These are phyloP conservation scores for Poeciliopsis retropinna DNA, from an alignment of 2,113 vertebrate genomes.

Conservation along the genomic window DNA sequence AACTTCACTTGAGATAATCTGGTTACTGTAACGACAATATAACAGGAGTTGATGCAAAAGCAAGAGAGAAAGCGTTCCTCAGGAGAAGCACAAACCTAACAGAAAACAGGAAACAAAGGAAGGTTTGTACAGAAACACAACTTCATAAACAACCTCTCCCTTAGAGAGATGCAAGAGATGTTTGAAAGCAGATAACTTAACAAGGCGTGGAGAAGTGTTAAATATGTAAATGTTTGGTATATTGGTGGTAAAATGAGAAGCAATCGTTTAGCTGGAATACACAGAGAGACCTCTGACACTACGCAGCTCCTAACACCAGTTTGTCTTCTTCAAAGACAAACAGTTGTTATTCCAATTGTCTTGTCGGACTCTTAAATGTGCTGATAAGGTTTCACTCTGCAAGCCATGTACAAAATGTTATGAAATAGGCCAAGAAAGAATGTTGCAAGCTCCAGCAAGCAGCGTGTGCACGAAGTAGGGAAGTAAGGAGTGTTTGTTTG, in stretches of 20 bases:
- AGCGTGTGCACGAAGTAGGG: conserved; percentile 63
- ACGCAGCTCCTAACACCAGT: not conserved
- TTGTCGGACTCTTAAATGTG: not conserved
- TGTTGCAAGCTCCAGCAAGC: conserved; percentile 79
- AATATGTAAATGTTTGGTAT: conserved; percentile 28
- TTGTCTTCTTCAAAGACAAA: not conserved
- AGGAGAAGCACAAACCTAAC: not conserved
- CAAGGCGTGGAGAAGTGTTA: conserved; percentile 26
- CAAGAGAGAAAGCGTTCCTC: not conserved
- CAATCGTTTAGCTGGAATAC: conserved; percentile 65
- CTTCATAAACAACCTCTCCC: not conserved
- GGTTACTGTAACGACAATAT: not conserved
- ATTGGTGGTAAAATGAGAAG: conserved; percentile 29
- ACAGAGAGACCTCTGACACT: conserved; percentile 72
- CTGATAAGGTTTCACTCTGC: conserved; percentile 51
- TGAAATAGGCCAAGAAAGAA: conserved; percentile 77
- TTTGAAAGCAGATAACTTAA: conserved; percentile 14
- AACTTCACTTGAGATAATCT: not conserved
- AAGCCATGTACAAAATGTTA: conserved; percentile 69
- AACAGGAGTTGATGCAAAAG: not conserved
- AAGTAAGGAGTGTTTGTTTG: conserved; percentile 48
- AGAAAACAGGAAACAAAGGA: conserved; percentile 2
- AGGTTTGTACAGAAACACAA: not conserved
- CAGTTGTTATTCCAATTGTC: not conserved
- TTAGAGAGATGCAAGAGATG: not conserved